These are phyloP conservation scores for Leptocoma aspasia DNA, from an alignment of 2,113 vertebrate species.

Conservation along the genomic window DNA sequence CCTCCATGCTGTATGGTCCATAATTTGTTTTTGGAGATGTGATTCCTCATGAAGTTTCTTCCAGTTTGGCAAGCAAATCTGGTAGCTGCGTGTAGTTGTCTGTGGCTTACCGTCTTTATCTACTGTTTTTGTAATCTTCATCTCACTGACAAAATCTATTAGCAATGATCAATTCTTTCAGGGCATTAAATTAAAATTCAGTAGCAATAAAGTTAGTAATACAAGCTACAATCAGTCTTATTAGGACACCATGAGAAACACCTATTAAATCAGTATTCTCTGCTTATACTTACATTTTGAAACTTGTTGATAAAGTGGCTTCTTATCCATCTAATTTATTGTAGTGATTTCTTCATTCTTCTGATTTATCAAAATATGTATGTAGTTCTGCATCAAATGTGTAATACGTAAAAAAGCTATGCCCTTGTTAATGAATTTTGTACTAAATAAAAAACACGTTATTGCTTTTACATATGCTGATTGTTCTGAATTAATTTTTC, in stretches of 20 bases:
- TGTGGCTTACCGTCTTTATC: not conserved
- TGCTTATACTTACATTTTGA: not conserved
- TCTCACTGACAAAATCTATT: not conserved
- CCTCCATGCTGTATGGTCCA: not conserved
- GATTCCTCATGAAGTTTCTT: not conserved
- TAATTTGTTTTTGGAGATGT: not conserved
- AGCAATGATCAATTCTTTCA: not conserved
- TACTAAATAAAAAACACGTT: not conserved
- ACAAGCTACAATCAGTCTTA: not conserved
- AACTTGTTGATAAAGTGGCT: not conserved
- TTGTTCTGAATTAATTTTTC: not conserved
- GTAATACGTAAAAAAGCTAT: not conserved
- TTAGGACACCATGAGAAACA: not conserved
- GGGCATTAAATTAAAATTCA: not conserved
- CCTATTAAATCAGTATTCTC: not conserved
- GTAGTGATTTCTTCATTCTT: not conserved
- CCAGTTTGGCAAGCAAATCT: not conserved
- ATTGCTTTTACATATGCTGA: not conserved
- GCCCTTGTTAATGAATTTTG: not conserved
- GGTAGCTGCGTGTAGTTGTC: not conserved
- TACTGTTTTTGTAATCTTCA: not conserved
- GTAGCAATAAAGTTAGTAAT: not conserved
- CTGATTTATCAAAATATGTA: not conserved
- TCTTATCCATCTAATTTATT: not conserved
- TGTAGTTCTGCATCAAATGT: not conserved